phyloP scores from a whole-genome alignment of 2,797 vertebrate species.

The Ciconia nigra region DNA sequence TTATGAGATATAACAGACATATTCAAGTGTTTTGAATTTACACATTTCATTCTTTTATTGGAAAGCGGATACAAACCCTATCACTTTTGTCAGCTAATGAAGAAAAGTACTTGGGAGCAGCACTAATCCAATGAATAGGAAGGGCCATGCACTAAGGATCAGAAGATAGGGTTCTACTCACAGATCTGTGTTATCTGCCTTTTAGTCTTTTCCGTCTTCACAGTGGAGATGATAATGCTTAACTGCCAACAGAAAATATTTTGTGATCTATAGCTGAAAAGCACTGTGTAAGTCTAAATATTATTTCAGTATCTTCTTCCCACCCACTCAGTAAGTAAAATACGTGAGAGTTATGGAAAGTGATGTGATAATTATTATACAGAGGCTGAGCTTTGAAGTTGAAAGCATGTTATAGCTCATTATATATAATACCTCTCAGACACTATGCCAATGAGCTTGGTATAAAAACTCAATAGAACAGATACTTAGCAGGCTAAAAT shows the following conservation, averaged over 20 bases:
- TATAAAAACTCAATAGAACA: neutral
- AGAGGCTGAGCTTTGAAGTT: constrained; percentile 1
- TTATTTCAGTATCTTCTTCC: constrained; percentile 25
- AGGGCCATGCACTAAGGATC: neutral
- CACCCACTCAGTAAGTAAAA: constrained; percentile 22
- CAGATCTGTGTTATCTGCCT: neutral
- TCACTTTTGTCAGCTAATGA: neutral
- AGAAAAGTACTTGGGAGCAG: neutral
- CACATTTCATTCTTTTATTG: neutral
- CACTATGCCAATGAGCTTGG: neutral
- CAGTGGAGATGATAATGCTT: neutral
- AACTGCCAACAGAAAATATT: constrained; percentile 28
- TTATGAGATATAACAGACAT: neutral
- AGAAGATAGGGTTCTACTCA: neutral
- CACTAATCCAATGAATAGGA: neutral
- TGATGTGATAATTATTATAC: constrained; percentile 26
- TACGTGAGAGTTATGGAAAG: neutral
- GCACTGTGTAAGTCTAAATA: constrained; percentile 24
- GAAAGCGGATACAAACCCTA: neutral
- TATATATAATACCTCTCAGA: neutral
- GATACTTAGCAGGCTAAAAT: neutral
- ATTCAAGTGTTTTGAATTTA: neutral
- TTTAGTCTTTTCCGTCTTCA: neutral
- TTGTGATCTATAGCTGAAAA: constrained; percentile 3
- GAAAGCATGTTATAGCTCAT: constrained; percentile 4